Percentiles rank a stretch among this genome's conserved stretches.
Conservation (phyloP, 2,113 vertebrate genomes). For the Carassius carassius region DNA sequence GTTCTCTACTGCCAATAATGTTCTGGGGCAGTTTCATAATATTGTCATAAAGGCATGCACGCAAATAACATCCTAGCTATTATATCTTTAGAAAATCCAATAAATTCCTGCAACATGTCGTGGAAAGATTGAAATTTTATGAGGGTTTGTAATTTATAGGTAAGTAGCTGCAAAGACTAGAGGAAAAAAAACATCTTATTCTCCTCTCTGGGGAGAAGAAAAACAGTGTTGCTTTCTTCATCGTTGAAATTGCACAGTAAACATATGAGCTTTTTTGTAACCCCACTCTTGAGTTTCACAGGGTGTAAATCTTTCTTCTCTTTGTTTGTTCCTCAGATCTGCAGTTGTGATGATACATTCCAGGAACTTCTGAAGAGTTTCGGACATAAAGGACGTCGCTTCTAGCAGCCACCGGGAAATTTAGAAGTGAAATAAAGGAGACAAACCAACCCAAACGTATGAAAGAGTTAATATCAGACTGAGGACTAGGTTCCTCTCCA, state of each 20-base stretch:
- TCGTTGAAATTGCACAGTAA: neutral
- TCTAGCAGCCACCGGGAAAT: neutral
- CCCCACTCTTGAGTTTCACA: neutral
- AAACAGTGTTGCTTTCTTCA: neutral
- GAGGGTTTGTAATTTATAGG: slow-evolving; percentile 21
- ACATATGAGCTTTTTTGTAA: neutral
- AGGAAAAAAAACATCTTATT: neutral
- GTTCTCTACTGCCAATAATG: neutral
- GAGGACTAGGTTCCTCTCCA: slow-evolving; percentile 20
- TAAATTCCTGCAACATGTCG: neutral
- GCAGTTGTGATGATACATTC: slow-evolving; percentile 11
- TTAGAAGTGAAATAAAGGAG: slow-evolving; percentile 20
- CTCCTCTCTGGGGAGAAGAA: neutral
- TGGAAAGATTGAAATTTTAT: neutral
- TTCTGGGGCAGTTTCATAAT: neutral
- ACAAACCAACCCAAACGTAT: neutral
- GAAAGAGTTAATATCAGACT: slow-evolving; percentile 38
- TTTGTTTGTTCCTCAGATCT: slow-evolving; percentile 35
- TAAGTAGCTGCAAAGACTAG: slow-evolving; percentile 15
- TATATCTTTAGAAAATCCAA: neutral
- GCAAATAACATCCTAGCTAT: neutral
- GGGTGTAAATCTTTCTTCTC: slow-evolving; percentile 21
- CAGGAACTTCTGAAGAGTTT: slow-evolving; percentile 6
- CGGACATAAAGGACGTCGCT: neutral
- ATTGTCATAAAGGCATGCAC: neutral